A percentile compares a stretch with the other conserved stretches of the same genome.
These are phyloP conservation scores for Bufo bufo DNA, from an alignment of 2,113 vertebrate species.

Conservation along the genomic window DNA sequence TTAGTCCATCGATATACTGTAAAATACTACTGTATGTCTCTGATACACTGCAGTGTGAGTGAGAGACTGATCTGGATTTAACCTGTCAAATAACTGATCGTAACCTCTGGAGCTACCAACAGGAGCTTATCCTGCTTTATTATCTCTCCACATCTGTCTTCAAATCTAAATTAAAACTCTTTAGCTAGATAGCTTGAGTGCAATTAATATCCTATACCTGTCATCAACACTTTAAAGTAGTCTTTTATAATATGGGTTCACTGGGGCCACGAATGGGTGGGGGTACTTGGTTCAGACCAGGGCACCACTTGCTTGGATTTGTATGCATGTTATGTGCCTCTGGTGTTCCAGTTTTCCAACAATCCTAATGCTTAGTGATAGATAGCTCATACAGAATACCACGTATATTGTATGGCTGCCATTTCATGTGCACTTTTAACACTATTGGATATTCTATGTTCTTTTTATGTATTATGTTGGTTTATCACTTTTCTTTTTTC, in stretches of 20 bases:
- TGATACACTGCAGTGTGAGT: not conserved
- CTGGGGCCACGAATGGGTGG: not conserved
- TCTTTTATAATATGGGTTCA: not conserved
- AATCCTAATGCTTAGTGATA: not conserved
- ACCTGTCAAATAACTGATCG: not conserved
- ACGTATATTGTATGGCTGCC: not conserved
- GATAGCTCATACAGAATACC: not conserved
- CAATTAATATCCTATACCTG: constrained; percentile 9
- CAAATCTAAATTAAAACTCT: constrained; percentile 40
- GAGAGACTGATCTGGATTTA: constrained; percentile 5
- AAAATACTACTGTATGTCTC: not conserved
- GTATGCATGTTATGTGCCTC: not conserved
- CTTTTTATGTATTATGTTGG: not conserved
- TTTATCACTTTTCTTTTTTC: not conserved
- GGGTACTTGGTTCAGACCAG: not conserved
- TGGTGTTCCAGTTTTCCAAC: not conserved
- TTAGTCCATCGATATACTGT: no score
- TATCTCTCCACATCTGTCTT: constrained; percentile 33
- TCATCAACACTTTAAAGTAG: not conserved
- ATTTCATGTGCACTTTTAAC: not conserved
- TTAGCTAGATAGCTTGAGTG: not conserved
- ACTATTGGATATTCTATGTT: not conserved
- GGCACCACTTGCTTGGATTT: not conserved
- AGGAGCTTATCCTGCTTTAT: constrained; percentile 12
- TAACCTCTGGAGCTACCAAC: not conserved